Evolutionary conservation across 2,888 invertebrate genomes (phyloP), one percentile per base, ranked within the genome.

Genomic region (Cheilosia variabilis): DNA sequence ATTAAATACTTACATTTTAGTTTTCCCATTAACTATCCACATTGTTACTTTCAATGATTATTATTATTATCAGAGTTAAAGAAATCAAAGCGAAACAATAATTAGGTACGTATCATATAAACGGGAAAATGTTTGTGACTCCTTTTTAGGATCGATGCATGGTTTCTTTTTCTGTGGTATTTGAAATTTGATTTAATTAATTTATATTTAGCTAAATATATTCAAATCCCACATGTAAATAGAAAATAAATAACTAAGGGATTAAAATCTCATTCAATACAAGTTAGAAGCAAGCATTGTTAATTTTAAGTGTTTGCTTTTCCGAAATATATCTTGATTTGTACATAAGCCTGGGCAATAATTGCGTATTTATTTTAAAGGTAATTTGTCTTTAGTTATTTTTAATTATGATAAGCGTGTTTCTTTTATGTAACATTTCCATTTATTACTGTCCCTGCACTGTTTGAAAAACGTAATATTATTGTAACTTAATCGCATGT

Each of bases 381-480:
- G 57, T 24, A 34, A 27, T 50, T 31, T 41, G 17, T 37, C n/a
- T 4, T 73, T 24, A 7, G 10, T 80, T 47, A 15, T 45, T 13
- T 63, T 79, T 24, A 60, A 52, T 73, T 66, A 19, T 37, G 24
- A 22, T 65, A 65, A 66, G 57, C 50, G 31, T 73, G 31, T 80
- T 34, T 66, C 73, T 73, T 65, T 69, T 75, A 79, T 84, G 79
- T 84, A 84, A 80, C 80, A 80, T 84, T 79, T 84, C 80, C 84
- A 84, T 84, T 79, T 45, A 69, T 84, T 55, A 52, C 43, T 58
- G 62, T 69, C 69, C 65, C 65, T 80, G 80, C 84, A 84, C 75
- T 55, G 37, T 76, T 66, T 27, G 71, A 65, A 52, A 13, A 63
- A 37, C 27, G 45, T 13, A 78, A 50, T 50, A 80, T 45, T 60